Evolutionary conservation across 2,888 invertebrate genomes (phyloP).

Genomic region (Hypselothyrea guttata): DNA sequence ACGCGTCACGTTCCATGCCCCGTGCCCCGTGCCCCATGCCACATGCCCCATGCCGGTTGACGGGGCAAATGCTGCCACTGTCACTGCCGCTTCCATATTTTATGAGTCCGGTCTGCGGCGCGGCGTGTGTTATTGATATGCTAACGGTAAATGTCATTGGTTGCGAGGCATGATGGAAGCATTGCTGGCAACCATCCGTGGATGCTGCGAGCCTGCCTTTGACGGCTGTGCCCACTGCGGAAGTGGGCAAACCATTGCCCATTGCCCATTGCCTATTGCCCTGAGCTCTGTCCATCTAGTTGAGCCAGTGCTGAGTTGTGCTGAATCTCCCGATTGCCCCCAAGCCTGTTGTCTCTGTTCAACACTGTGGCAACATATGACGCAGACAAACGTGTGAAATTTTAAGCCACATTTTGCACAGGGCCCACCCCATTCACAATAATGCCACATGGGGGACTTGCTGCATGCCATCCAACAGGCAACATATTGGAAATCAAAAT

Average conservation of each 20-base stretch:
- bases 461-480: conserved; percentile 21
- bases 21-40: conserved; percentile 10
- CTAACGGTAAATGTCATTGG: conserved; percentile 68
- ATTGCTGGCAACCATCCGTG: background rate
- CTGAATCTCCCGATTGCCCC: conserved; percentile 3
- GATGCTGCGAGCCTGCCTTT: conserved; percentile 44
- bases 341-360: background rate
- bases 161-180: conserved; percentile 5
- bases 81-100: conserved; percentile 74
- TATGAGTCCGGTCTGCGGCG: conserved; percentile 62
- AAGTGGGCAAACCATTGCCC: conserved; percentile 61
- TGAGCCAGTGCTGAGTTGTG: no score
- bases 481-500: conserved; percentile 77
- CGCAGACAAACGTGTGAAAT: conserved; percentile 72
- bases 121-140: conserved; percentile 77
- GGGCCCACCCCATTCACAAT: conserved; percentile 49
- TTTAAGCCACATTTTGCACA: conserved; percentile 54
- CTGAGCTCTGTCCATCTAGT: background rate
- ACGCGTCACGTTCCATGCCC: conserved; percentile 42
- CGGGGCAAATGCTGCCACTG: conserved; percentile 55
- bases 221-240: conserved; percentile 61
- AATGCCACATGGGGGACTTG: background rate
- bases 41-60: conserved; percentile 52
- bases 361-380: conserved; percentile 55
- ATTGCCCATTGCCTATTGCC: conserved; percentile 17